Percentiles rank a stretch among this genome's conserved stretches.
Evolutionary conservation across 2,113 vertebrate genomes (phyloP).

Genomic region (Chascanopsetta lugubris): DNA sequence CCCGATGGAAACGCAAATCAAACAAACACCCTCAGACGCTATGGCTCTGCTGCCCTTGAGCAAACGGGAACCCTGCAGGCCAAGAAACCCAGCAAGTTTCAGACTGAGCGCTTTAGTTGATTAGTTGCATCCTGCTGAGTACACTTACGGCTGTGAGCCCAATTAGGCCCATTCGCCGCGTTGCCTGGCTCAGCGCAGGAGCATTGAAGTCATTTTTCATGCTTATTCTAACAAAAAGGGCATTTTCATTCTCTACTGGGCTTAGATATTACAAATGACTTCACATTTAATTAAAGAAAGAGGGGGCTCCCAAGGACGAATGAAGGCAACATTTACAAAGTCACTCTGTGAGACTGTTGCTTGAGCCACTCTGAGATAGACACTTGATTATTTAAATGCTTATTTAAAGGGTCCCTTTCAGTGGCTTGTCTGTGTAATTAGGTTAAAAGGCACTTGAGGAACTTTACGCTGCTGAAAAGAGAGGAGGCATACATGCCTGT

Average conservation of each 20-base stretch:
- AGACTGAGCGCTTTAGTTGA: constrained; percentile 40
- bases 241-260: constrained; percentile 27
- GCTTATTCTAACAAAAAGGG: constrained; percentile 39
- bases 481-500: not conserved
- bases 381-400: constrained; percentile 5
- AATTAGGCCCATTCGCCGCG: constrained; percentile 55
- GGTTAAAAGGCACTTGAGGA: constrained; percentile 34
- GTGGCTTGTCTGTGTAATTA: constrained; percentile 21
- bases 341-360: constrained; percentile 18
- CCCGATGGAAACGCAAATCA: not conserved
- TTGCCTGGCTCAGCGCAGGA: constrained; percentile 28
- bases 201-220: constrained; percentile 29
- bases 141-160: constrained; percentile 48
- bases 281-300: constrained; percentile 33
- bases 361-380: constrained; percentile 6
- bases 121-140: constrained; percentile 61
- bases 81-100: constrained; percentile 22
- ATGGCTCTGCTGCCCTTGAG: not conserved
- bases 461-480: constrained; percentile 13
- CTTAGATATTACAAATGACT: constrained; percentile 42
- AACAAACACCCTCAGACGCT: not conserved
- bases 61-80: constrained; percentile 22
- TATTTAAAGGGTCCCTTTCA: constrained; percentile 24
- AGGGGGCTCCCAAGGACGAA: constrained; percentile 9
- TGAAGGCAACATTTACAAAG: constrained; percentile 1